phyloP scores from a whole-genome alignment of 2,888 invertebrate genomes.

The Poecilobothrus nobilitatus region DNA sequence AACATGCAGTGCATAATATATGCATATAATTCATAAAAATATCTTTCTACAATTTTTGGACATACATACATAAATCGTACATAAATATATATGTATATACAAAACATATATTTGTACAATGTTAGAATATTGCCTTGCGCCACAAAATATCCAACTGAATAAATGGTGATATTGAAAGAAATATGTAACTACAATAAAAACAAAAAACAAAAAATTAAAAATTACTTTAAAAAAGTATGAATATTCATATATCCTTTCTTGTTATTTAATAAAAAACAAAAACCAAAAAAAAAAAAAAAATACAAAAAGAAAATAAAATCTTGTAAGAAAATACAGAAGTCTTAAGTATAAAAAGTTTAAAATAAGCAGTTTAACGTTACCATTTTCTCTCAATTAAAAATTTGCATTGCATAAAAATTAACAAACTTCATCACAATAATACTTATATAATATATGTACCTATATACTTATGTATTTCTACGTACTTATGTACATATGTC shows the following conservation, averaged over 20 bases:
- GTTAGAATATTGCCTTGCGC: slow-evolving; percentile 6
- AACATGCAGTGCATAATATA: no score
- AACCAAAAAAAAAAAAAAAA: neutral
- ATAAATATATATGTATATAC: neutral
- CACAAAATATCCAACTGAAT: neutral
- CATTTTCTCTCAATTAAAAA: slow-evolving; percentile 6
- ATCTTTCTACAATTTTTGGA: no score
- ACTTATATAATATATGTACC: no score
- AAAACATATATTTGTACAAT: neutral
- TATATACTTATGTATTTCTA: no score
- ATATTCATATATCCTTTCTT: slow-evolving; percentile 6
- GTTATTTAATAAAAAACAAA: neutral
- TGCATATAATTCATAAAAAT: no score
- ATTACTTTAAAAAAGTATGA: neutral
- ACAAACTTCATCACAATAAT: neutral
- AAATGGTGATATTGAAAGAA: neutral
- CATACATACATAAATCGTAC: no score
- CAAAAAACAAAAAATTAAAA: neutral
- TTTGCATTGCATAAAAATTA: neutral
- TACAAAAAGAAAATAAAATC: neutral
- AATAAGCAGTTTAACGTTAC: slow-evolving; percentile 2
- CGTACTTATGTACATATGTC: no score
- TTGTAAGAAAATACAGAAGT: slow-evolving; percentile 3
- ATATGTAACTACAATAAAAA: neutral
- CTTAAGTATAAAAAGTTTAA: neutral